These are phyloP conservation scores for Buphagus erythrorhynchus DNA, from an alignment of 2,797 vertebrate genomes.

Conservation along the genomic window DNA sequence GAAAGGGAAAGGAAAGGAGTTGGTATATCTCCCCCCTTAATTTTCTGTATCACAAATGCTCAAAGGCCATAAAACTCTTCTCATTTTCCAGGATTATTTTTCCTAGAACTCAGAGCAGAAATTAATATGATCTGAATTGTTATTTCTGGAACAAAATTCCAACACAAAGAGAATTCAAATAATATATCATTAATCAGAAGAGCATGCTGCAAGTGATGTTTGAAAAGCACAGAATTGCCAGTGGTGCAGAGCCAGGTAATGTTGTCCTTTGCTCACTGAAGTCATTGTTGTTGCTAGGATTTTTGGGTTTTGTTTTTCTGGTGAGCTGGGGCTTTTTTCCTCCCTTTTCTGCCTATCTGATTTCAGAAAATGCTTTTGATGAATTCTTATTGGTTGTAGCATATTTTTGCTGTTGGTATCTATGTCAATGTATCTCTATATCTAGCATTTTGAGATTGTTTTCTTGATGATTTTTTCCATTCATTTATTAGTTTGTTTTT, in stretches of 20 bases:
- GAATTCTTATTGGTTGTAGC: neutral
- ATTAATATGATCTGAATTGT: neutral
- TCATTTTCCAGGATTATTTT: neutral
- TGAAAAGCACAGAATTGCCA: neutral
- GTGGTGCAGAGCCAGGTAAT: neutral
- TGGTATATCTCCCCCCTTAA: neutral
- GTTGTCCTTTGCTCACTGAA: neutral
- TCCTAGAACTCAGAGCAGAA: neutral
- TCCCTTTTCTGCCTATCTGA: neutral
- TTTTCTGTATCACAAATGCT: neutral
- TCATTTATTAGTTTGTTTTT: neutral
- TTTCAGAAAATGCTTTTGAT: neutral
- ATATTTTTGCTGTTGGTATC: neutral
- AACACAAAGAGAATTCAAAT: neutral
- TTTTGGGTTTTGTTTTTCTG: neutral
- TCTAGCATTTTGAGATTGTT: neutral
- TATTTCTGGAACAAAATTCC: neutral
- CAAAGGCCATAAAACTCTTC: neutral
- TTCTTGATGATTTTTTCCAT: neutral
- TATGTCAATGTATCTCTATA: neutral
- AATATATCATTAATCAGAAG: neutral
- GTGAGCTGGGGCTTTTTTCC: neutral
- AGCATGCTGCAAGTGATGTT: neutral
- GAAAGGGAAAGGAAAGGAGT: neutral
- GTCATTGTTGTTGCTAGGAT: neutral